Percentiles rank a stretch among this genome's conserved stretches.
Evolutionary conservation across 2,888 invertebrate genomes (phyloP).

Genomic region (Rhagonycha fulva): DNA sequence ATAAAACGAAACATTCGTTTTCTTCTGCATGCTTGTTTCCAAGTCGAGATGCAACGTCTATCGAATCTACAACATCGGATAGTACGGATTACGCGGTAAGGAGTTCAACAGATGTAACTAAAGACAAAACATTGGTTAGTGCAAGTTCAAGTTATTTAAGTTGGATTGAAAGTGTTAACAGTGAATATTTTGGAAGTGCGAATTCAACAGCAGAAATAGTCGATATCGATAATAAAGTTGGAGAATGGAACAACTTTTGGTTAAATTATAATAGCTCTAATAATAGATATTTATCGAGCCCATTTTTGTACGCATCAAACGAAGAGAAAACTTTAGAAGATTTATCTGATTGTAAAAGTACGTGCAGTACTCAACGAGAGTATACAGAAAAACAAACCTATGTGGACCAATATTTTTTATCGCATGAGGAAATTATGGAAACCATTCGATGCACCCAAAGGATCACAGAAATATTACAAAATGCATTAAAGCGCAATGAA

Average conservation of each 20-base stretch:
- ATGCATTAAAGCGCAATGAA: conserved; percentile 47
- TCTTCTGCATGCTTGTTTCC: conserved; percentile 41
- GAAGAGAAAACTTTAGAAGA: conserved; percentile 46
- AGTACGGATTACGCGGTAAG: conserved; percentile 48
- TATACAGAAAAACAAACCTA: conserved; percentile 46
- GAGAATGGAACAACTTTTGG: conserved; percentile 57
- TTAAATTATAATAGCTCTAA: conserved; percentile 53
- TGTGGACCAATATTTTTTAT: conserved; percentile 41
- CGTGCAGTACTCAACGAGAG: conserved; percentile 50
- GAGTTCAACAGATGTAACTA: conserved; percentile 37
- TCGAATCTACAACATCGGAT: conserved; percentile 49
- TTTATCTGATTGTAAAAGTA: conserved; percentile 50
- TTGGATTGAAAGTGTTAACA: conserved; percentile 54
- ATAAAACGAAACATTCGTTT: conserved; percentile 49
- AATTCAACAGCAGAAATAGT: conserved; percentile 32
- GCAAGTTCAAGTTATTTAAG: conserved; percentile 52
- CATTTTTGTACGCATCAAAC: conserved; percentile 44
- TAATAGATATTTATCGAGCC: conserved; percentile 47
- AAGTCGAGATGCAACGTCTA: conserved; percentile 40
- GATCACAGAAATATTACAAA: conserved; percentile 52
- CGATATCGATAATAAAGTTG: conserved; percentile 49
- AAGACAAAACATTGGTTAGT: conserved; percentile 45
- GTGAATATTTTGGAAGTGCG: conserved; percentile 46
- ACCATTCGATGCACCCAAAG: conserved; percentile 50
- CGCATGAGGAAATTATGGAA: conserved; percentile 51